These are phyloP conservation scores for Hermatobates lingyangjiaoensis DNA, from an alignment of 1,140 invertebrate species.

Conservation along the genomic window DNA sequence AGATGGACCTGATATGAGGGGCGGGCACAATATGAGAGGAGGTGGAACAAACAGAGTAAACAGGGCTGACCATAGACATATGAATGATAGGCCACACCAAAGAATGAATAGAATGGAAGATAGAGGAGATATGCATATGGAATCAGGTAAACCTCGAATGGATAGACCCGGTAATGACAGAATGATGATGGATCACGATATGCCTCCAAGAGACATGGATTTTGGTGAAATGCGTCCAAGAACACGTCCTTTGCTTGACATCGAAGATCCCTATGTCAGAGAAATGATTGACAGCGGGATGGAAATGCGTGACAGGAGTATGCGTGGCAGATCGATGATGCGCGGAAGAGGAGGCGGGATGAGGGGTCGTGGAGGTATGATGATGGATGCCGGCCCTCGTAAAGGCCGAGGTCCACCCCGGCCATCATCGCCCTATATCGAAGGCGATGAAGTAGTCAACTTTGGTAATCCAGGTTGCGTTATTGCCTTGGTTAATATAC, in stretches of 20 bases:
- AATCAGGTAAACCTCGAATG: not conserved
- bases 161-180: not conserved
- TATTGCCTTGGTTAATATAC: constrained; percentile 64
- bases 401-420: constrained; percentile 17
- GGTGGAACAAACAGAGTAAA: not conserved
- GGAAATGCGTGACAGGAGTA: not conserved
- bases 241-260: too few species aligned
- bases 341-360: not conserved
- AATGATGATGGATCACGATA: too few species aligned
- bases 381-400: not conserved
- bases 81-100: not conserved
- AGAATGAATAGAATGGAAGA: not conserved
- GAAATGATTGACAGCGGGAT: not conserved
- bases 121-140: not conserved
- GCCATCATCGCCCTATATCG: constrained; percentile 5
- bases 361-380: constrained; percentile 3
- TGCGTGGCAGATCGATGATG: not conserved
- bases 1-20: not conserved
- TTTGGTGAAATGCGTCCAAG: too few species aligned
- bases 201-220: not conserved
- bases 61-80: not conserved
- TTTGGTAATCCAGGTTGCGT: constrained; percentile 66
- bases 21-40: not conserved
- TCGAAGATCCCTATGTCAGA: not conserved
- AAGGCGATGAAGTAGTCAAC: constrained; percentile 27